Conservation (phyloP, 2,888 invertebrate genomes). For the Acrobasis suavella region DNA sequence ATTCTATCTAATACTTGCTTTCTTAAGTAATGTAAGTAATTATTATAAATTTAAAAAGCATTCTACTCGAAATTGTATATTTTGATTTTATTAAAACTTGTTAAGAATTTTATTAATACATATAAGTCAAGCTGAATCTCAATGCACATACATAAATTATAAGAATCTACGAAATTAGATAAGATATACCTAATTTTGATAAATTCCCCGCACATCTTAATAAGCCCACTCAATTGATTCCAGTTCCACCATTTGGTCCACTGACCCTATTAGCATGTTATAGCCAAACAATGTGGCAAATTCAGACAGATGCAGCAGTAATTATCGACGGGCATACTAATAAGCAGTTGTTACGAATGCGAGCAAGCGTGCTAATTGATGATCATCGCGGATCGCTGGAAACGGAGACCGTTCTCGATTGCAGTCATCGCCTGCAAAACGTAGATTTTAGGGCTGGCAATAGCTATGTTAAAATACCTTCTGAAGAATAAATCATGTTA, state of each 20-base stretch:
- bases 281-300: constrained; percentile 4
- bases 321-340: constrained; percentile 33
- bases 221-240: too few relatives aligned
- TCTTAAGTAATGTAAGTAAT: too few relatives aligned
- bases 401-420: constrained; percentile 41
- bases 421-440: constrained; percentile 42
- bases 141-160: too few relatives aligned
- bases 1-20: too few relatives aligned
- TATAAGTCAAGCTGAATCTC: too few relatives aligned
- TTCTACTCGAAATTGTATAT: too few relatives aligned
- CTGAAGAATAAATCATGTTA: not conserved
- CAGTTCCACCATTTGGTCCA: not conserved
- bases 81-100: too few relatives aligned
- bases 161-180: too few relatives aligned
- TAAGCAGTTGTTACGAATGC: constrained; percentile 44
- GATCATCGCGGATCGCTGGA: constrained; percentile 46
- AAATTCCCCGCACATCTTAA: too few relatives aligned
- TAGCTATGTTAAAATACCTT: not conserved
- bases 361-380: constrained; percentile 66
- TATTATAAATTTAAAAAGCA: too few relatives aligned
- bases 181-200: too few relatives aligned
- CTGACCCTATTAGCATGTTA: not conserved
- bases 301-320: constrained; percentile 9
- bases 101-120: too few relatives aligned
- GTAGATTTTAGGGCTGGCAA: not conserved